Base-by-base conservation (phyloP, 2,888 invertebrate species). In the Spilosoma lubricipeda region DNA sequence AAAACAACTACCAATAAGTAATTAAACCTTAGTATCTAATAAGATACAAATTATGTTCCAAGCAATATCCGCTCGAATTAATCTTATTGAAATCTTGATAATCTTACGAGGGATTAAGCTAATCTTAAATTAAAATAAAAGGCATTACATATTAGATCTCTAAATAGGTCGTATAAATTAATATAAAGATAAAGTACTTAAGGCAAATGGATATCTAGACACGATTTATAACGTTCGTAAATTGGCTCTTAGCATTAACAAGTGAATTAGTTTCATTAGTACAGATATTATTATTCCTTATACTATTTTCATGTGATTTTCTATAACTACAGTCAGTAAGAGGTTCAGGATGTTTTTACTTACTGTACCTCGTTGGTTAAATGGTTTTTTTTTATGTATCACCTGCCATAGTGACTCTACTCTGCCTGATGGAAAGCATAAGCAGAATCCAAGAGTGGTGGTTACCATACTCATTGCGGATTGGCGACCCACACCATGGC, bases 51-150 rank as follows among this genome's bases (percentile, higher is more conserved):
- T 67, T 67, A 18, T 30, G 1, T 30, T 42, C 18, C 27, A 3
- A 18, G 27, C 45, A 30, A 67, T 30, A 11, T 67, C 3, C 45
- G 3, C 30, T 45, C 30, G 18, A 1, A 67, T 27, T 15, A 20
- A 23, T 30, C 27, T 67, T 67, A 45, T 45, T 67, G 3, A 45
- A 67, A 45, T 45, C 67, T 45, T 67, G 27, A 45, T 45, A 67
- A 67, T 67, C 67, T 45, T 18, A 30, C 45, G 45, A 67, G 45
- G 30, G 45, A 30, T 45, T 67, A 15, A 67, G 67, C 18, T 67
- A 27, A 45, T 45, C 45, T 20, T 45, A 45, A 67, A n/a, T 67
- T 30, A 45, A 45, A 67, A 30, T 20, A 27, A 42, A 67, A 45
- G 42, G 39, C 39, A 39, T 18, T 45, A 45, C 13, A 27, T 27